Evolutionary conservation across 2,113 vertebrate genomes (phyloP), one percentile per base, ranked within the genome.

Genomic region (Sinocyclocheilus maitianheensis): DNA sequence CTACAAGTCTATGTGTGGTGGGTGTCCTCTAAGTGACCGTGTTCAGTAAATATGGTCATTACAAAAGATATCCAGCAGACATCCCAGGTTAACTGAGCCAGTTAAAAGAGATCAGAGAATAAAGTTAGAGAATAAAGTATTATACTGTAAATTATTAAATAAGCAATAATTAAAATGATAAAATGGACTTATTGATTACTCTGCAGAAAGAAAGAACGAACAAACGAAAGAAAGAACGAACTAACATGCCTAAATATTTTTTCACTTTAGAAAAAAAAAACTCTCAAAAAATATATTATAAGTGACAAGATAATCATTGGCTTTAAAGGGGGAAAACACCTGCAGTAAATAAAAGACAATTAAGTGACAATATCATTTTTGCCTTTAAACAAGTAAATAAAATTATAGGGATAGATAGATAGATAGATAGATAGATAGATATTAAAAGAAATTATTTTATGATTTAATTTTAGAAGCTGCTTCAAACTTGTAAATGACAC

Each of bases 41-140:
- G 76, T 71, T 78, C 76, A 58, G 76, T 63, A 81, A 84, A 87
- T 86, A 60, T 69, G 78, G 69, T 82, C 78, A 86, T 86, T 86
- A 65, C 55, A 75, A 75, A 74, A 74, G 40, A 88, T 22, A 88
- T 72, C 84, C 62, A 85, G 34, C 79, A 65, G 74, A 83, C 63
- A 82, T 71, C 65, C 63, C 43, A 82, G 26, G 77, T 85, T 60
- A 72, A 85, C 77, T 13, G 13, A 53, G 20, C 4, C 60, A 53
- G 20, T 63, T 81, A 62, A 46, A 62, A 76, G 26, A 82, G 9
- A n/a, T 34, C 30, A 34, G 30, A 34, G 30, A 34, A 34, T 34
- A 34, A 34, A 34, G 22, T 12, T 2, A 53, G 14, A 4, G 30
- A 69, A 48, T 11, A 43, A 40, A 5, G 40, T 48, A 18, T 34